Conservation (phyloP, 1,140 invertebrate genomes). For the Gyrodactylus salaris region DNA sequence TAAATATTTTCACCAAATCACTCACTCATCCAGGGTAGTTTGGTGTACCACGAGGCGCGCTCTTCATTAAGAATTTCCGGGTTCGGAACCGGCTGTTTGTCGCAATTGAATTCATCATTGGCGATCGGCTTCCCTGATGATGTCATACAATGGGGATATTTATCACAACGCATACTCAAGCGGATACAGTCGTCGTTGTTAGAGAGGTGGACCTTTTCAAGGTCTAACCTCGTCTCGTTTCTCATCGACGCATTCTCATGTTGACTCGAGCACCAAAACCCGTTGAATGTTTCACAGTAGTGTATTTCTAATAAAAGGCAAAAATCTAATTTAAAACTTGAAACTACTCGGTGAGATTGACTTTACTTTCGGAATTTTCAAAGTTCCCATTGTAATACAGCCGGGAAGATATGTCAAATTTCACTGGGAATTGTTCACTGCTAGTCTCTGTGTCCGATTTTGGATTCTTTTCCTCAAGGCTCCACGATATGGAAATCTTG, state of each 20-base stretch:
- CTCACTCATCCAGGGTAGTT: not conserved
- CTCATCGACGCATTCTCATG: not conserved
- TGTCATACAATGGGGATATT: not conserved
- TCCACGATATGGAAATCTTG: not conserved
- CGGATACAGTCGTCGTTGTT: not conserved
- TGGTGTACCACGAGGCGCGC: not conserved
- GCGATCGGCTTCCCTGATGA: not conserved
- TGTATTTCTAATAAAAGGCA: not conserved
- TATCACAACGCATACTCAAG: not conserved
- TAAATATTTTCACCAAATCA: too few species aligned
- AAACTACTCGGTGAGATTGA: too few species aligned
- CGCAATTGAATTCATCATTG: not conserved
- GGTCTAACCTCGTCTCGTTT: not conserved
- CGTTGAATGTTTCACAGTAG: not conserved
- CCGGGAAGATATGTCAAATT: not conserved
- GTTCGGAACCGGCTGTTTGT: not conserved
- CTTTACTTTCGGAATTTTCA: not conserved
- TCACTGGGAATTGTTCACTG: not conserved
- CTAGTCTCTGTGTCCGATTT: not conserved
- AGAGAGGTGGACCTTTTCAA: not conserved
- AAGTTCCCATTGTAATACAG: not conserved
- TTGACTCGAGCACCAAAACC: not conserved
- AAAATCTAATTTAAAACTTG: too few species aligned
- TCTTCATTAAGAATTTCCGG: not conserved
- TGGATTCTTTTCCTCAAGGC: not conserved